Percentiles rank a stretch among this genome's conserved stretches.
Conservation (phyloP, 2,888 invertebrate genomes). For the Pyrrhia umbra region DNA sequence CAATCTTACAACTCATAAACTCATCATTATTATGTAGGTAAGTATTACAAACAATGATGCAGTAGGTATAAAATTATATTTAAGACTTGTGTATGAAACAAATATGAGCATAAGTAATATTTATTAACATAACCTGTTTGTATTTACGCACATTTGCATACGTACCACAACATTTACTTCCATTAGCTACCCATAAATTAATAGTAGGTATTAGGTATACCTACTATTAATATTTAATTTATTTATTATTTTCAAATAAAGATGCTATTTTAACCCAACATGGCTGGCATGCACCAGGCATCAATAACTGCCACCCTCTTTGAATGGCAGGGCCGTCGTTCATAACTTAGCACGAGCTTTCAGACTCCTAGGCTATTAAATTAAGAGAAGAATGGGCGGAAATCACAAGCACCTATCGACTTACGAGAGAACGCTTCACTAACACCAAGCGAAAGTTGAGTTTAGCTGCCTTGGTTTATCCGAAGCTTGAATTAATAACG, state of each 20-base stretch:
- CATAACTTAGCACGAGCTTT: slow-evolving; percentile 5
- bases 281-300: not conserved
- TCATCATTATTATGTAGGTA: not conserved
- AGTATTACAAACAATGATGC: not conserved
- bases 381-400: slow-evolving; percentile 55
- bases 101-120: not conserved
- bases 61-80: not conserved
- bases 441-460: slow-evolving; percentile 28
- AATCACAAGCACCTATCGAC: slow-evolving; percentile 30
- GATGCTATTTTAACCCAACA: too few species aligned
- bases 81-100: not conserved
- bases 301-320: not conserved
- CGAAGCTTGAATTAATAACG: not conserved
- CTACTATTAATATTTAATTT: too few species aligned
- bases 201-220: too few species aligned
- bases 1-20: not conserved
- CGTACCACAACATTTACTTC: not conserved
- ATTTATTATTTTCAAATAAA: too few species aligned
- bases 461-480: slow-evolving; percentile 4
- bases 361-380: slow-evolving; percentile 36
- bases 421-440: slow-evolving; percentile 23
- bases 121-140: not conserved
- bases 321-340: too few species aligned
- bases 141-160: not conserved
- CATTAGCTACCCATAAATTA: not conserved